Percentiles rank a stretch among this genome's conserved stretches.
Evolutionary conservation across 2,113 vertebrate genomes (phyloP).

Genomic region (Hippocampus guttulatus): DNA sequence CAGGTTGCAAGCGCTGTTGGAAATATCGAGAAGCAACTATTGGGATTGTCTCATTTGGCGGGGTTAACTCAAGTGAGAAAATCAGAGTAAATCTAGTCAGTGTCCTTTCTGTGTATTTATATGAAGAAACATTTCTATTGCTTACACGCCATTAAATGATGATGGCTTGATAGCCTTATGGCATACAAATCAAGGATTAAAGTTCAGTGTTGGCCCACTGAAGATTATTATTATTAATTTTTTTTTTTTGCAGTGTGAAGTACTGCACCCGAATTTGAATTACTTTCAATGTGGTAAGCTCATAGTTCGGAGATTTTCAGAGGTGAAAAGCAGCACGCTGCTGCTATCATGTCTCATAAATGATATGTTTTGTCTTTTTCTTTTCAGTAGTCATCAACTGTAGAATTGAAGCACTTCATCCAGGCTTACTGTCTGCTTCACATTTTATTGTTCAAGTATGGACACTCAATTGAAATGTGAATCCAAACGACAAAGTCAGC

Average conservation of each 20-base stretch:
- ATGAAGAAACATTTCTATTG: slow-evolving; percentile 2
- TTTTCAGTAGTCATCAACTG: slow-evolving; percentile 9
- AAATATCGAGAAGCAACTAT: neutral
- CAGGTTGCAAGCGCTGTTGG: neutral
- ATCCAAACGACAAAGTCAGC: slow-evolving; percentile 6
- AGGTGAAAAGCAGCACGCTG: slow-evolving; percentile 15
- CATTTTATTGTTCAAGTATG: slow-evolving; percentile 24
- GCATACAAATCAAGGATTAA: slow-evolving; percentile 13
- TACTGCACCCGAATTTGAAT: neutral
- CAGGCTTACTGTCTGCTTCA: slow-evolving; percentile 15
- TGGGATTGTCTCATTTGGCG: slow-evolving; percentile 30
- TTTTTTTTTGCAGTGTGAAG: neutral
- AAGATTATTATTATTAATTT: slow-evolving; percentile 10
- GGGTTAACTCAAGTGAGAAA: slow-evolving; percentile 6
- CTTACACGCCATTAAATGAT: slow-evolving; percentile 37
- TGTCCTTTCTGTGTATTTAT: slow-evolving; percentile 21
- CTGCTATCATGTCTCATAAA: slow-evolving; percentile 10
- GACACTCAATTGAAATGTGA: slow-evolving; percentile 32
- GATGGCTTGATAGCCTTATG: slow-evolving; percentile 15
- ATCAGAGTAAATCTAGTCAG: slow-evolving; percentile 2
- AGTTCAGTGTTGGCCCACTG: neutral
- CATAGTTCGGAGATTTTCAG: neutral
- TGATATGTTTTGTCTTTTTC: slow-evolving; percentile 2
- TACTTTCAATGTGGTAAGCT: neutral
- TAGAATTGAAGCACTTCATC: slow-evolving; percentile 22